Percentiles rank a stretch among this genome's conserved stretches.
Conservation (phyloP, 2,113 vertebrate genomes). For the Paratilapia polleni region DNA sequence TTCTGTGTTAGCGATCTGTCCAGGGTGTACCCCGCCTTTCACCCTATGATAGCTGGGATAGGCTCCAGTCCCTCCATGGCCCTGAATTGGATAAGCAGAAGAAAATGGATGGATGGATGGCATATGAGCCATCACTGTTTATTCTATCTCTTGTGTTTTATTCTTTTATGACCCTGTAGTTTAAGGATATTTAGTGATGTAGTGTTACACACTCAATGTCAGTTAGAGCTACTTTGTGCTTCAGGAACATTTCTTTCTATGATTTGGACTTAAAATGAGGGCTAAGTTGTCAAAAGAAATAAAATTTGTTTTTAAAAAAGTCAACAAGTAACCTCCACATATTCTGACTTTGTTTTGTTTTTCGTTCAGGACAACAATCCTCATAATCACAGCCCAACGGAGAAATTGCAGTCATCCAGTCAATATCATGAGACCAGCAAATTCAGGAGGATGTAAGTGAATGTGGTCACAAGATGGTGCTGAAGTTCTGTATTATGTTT, state of each 20-base stretch:
- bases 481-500: constrained; percentile 30
- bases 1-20: too few species aligned
- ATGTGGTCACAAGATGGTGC: constrained; percentile 70
- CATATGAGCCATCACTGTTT: background rate
- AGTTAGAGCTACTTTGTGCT: background rate
- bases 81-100: too few species aligned
- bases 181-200: background rate
- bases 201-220: background rate
- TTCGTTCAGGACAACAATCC: constrained; percentile 12
- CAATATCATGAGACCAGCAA: constrained; percentile 37
- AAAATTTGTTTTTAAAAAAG: too few species aligned
- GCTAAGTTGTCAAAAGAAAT: background rate
- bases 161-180: background rate
- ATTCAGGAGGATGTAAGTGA: constrained; percentile 69
- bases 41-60: too few species aligned
- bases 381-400: constrained; percentile 22
- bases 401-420: constrained; percentile 29
- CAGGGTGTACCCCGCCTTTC: too few species aligned
- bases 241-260: background rate
- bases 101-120: too few species aligned
- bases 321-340: background rate
- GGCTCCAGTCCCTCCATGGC: too few species aligned
- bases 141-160: background rate
- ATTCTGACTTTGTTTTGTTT: constrained; percentile 29
- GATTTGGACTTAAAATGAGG: background rate